Evolutionary conservation across 2,797 vertebrate species (phyloP).

Genomic region (Psittacula derbiana): DNA sequence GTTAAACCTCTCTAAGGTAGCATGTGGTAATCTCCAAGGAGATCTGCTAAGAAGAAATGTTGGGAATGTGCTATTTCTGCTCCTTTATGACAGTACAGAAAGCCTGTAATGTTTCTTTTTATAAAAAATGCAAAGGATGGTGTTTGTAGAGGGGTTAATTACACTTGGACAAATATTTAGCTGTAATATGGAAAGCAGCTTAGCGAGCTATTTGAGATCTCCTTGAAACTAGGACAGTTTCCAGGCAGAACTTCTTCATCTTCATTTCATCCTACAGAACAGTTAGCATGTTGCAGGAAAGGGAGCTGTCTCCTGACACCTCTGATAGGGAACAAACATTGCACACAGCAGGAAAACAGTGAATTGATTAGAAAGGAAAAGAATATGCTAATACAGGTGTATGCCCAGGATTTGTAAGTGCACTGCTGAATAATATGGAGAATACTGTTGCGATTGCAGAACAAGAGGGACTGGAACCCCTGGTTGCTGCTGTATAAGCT

Average conservation of each 20-base stretch:
- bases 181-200: background rate
- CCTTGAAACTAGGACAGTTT: background rate
- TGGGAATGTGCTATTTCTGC: background rate
- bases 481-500: background rate
- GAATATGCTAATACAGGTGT: background rate
- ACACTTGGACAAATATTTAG: background rate
- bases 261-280: background rate
- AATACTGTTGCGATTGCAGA: background rate
- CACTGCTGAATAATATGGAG: background rate
- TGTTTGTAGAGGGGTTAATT: constrained; percentile 1
- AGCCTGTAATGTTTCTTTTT: background rate
- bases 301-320: background rate
- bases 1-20: background rate
- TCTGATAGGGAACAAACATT: background rate
- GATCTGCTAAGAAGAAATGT: background rate
- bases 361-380: background rate
- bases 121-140: background rate
- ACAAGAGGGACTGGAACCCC: background rate
- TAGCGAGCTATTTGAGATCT: background rate
- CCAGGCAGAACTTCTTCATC: background rate
- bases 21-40: background rate
- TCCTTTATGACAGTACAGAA: background rate
- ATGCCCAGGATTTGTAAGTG: background rate
- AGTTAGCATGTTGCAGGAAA: background rate
- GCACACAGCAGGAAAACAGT: background rate